These are phyloP conservation scores for Stegodyphus mimosarum DNA, from an alignment of 1,140 invertebrate species.

Conservation along the genomic window DNA sequence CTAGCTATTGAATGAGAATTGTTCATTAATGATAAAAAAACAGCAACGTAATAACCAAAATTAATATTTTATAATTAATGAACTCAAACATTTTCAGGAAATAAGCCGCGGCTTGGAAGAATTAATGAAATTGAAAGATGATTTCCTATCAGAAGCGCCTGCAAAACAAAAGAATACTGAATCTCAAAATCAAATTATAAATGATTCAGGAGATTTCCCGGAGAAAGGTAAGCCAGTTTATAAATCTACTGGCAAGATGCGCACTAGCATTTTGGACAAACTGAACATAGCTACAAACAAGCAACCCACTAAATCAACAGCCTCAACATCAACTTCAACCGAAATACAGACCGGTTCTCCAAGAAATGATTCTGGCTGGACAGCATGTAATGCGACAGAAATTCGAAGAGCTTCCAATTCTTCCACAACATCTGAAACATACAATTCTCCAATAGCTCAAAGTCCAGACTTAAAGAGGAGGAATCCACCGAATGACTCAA, in stretches of 20 bases:
- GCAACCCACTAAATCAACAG: not conserved
- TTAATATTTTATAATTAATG: too few relatives aligned
- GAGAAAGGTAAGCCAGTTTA: constrained; percentile 29
- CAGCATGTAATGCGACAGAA: not conserved
- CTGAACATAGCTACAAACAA: constrained; percentile 14
- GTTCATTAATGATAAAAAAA: too few relatives aligned
- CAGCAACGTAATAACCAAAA: too few relatives aligned
- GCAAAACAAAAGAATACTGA: too few relatives aligned
- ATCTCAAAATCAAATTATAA: too few relatives aligned
- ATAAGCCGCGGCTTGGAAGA: constrained; percentile 43
- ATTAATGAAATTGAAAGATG: constrained; percentile 53
- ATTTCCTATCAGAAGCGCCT: not conserved
- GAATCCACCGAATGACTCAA: not conserved
- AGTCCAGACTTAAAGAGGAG: constrained; percentile 12
- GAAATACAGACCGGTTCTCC: constrained; percentile 27
- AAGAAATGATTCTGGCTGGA: not conserved
- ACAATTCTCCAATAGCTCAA: constrained; percentile 41
- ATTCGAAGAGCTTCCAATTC: constrained; percentile 13
- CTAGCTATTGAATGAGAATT: too few relatives aligned
- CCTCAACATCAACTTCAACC: constrained; percentile 15
- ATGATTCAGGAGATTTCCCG: too few relatives aligned
- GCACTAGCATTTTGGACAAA: constrained; percentile 42
- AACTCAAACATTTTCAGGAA: not conserved
- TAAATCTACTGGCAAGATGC: constrained; percentile 29
- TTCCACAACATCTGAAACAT: constrained; percentile 42